Conservation (phyloP, 2,797 vertebrate species). For the Propithecus deckenii region DNA sequence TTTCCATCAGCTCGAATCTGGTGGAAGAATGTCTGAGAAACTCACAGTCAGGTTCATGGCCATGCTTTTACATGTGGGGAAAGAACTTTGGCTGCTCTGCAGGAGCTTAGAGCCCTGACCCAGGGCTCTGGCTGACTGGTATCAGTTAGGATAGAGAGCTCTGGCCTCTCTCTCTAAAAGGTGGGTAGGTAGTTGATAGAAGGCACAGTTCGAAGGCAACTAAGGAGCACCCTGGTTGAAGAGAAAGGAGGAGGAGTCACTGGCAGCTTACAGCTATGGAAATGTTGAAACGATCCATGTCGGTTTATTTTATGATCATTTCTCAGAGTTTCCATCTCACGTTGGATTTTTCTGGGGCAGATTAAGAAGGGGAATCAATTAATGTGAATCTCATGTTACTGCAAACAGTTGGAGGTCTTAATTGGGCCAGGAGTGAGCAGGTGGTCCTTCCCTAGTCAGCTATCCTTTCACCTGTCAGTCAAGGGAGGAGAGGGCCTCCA, state of each 20-base stretch:
- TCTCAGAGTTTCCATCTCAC: conserved; percentile 63
- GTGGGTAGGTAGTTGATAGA: neutral
- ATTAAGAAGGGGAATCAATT: conserved; percentile 80
- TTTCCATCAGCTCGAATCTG: neutral
- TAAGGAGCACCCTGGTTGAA: neutral
- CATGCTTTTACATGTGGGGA: neutral
- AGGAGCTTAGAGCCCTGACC: neutral
- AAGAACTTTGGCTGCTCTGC: neutral
- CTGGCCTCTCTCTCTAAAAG: neutral
- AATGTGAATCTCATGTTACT: conserved; percentile 90
- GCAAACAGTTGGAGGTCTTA: conserved; percentile 91
- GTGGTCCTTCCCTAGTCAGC: conserved; percentile 87
- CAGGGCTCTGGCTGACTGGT: accelerated
- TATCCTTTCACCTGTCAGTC: conserved; percentile 87
- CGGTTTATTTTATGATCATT: conserved; percentile 69
- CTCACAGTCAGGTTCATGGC: neutral
- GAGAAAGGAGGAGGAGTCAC: neutral
- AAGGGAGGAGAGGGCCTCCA: conserved; percentile 87
- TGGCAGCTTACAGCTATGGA: conserved; percentile 5
- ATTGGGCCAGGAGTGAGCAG: conserved; percentile 88
- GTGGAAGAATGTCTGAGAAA: neutral
- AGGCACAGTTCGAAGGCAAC: neutral
- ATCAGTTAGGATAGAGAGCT: neutral
- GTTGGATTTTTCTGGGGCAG: conserved; percentile 60
- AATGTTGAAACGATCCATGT: conserved; percentile 40